A percentile compares a stretch with the other conserved stretches of the same genome.
These are phyloP conservation scores for Anas capensis DNA, from an alignment of 2,797 vertebrate species.

Conservation along the genomic window DNA sequence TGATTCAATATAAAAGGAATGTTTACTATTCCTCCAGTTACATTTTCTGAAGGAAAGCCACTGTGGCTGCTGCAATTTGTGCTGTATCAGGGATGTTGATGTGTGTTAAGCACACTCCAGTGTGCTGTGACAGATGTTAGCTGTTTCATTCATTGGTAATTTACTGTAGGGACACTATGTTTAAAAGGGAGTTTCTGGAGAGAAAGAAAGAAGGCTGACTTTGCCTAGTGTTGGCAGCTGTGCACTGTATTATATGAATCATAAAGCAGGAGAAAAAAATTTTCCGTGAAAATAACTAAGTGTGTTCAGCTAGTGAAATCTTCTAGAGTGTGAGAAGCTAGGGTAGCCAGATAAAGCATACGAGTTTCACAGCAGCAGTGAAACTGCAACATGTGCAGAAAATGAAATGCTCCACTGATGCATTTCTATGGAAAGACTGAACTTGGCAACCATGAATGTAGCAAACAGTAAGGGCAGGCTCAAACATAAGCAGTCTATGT, in stretches of 20 bases:
- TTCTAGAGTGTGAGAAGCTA: background rate
- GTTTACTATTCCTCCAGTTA: background rate
- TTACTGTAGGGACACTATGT: background rate
- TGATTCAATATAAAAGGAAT: background rate
- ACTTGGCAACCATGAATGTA: accelerated
- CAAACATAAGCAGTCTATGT: background rate
- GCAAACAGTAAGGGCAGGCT: background rate
- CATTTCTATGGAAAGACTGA: background rate
- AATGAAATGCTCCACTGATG: background rate
- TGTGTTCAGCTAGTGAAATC: background rate
- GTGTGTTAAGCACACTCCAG: background rate
- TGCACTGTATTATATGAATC: background rate
- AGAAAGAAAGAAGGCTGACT: background rate
- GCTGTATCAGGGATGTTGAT: background rate
- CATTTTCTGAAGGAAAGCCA: background rate
- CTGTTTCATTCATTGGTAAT: background rate
- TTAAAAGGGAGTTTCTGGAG: background rate
- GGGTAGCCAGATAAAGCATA: background rate
- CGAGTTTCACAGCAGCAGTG: background rate
- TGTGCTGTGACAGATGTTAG: background rate
- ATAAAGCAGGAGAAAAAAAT: background rate
- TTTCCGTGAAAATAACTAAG: background rate
- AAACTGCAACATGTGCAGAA: background rate
- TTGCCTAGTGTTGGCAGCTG: background rate
- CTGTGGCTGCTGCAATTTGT: background rate